Conservation (phyloP, 2,888 invertebrate species). For the Caenorhabditis becei region DNA sequence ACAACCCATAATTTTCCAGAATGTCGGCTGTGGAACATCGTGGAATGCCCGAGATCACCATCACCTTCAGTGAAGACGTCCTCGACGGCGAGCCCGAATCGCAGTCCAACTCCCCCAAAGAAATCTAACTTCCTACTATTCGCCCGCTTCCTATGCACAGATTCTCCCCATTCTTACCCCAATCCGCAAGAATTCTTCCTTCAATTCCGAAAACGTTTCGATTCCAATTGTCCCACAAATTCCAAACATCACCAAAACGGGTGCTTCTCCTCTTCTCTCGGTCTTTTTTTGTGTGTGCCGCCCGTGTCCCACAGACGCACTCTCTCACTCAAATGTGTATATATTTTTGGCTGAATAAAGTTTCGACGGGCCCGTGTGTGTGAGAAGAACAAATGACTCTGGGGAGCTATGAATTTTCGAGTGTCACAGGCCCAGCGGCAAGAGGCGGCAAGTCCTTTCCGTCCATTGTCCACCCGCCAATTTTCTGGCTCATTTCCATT, state of each 20-base stretch:
- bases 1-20: slow-evolving; percentile 31
- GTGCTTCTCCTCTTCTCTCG: background rate
- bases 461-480: slow-evolving; percentile 16
- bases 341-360: slow-evolving; percentile 55
- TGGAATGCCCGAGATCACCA: slow-evolving; percentile 61
- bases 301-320: background rate
- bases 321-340: slow-evolving; percentile 39
- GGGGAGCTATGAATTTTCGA: slow-evolving; percentile 58
- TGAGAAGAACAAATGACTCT: slow-evolving; percentile 36
- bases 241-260: slow-evolving; percentile 30
- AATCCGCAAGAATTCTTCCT: no score
- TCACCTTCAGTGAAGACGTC: slow-evolving; percentile 58
- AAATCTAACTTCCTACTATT: slow-evolving; percentile 31
- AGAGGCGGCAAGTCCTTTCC: slow-evolving; percentile 13
- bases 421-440: slow-evolving; percentile 30
- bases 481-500: slow-evolving; percentile 50
- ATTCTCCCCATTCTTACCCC: slow-evolving; percentile 17
- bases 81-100: slow-evolving; percentile 38
- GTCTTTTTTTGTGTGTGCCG: slow-evolving; percentile 4
- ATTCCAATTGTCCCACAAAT: background rate
- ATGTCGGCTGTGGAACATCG: slow-evolving; percentile 57
- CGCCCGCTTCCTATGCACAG: slow-evolving; percentile 40
- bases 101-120: slow-evolving; percentile 10
- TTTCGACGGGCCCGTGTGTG: slow-evolving; percentile 21
- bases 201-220: background rate